Percentiles rank a stretch among this genome's conserved stretches.
Evolutionary conservation across 2,888 invertebrate species (phyloP).

Genomic region (Acleris sparsana): DNA sequence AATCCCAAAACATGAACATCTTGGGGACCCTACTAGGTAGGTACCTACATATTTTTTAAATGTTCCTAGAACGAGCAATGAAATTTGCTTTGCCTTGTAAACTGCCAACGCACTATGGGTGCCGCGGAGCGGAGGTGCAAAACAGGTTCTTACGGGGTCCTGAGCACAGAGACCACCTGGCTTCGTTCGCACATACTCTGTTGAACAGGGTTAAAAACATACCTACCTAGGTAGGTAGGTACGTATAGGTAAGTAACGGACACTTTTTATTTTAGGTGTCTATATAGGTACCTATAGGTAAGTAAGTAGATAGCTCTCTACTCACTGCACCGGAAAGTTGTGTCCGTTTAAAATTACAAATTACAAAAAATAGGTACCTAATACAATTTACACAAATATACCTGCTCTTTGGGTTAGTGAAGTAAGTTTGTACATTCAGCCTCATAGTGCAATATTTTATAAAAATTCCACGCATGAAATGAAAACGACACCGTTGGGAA

Average conservation of each 20-base stretch:
- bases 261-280: neutral
- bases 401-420: neutral
- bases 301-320: no score
- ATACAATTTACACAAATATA: slow-evolving; percentile 12
- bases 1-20: neutral
- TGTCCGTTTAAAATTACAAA: neutral
- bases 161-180: slow-evolving; percentile 27
- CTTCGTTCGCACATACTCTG: slow-evolving; percentile 6
- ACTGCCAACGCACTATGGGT: slow-evolving; percentile 5
- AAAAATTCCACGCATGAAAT: slow-evolving; percentile 34
- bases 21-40: slow-evolving; percentile 2
- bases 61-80: neutral
- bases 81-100: slow-evolving; percentile 9
- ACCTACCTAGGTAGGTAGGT: no score
- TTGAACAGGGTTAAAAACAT: neutral
- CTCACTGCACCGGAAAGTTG: no score
- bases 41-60: slow-evolving; percentile 1
- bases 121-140: slow-evolving; percentile 12
- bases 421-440: slow-evolving; percentile 14
- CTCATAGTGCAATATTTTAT: slow-evolving; percentile 27
- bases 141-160: slow-evolving; percentile 25
- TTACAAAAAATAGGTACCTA: neutral
- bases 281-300: no score
- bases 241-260: neutral
- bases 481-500: slow-evolving; percentile 35